A percentile compares a stretch with the other conserved stretches of the same genome.
Evolutionary conservation across 1,140 invertebrate genomes (phyloP).

Genomic region (Ips nitidus): DNA sequence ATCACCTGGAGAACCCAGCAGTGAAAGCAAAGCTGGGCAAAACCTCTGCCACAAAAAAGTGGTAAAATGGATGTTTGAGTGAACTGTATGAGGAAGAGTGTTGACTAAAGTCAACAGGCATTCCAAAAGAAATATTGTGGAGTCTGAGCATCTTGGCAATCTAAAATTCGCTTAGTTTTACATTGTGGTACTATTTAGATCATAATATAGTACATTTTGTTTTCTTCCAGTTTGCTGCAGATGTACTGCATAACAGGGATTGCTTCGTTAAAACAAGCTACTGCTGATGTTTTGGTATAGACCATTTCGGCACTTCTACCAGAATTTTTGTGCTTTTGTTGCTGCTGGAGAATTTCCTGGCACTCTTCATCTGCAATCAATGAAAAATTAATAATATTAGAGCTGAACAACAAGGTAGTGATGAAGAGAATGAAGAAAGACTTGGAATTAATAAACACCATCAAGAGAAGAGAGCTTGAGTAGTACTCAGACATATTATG

Average conservation of each 20-base stretch:
- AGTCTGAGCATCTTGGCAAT: constrained; percentile 62
- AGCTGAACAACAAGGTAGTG: no score
- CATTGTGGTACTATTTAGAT: neutral
- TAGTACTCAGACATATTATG: neutral
- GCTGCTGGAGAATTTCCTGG: constrained; percentile 69
- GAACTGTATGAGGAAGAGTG: constrained; percentile 77
- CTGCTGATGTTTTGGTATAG: constrained; percentile 63
- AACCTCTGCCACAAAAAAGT: constrained; percentile 90
- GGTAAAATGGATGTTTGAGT: constrained; percentile 79
- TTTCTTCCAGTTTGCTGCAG: constrained; percentile 80
- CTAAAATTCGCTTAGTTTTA: constrained; percentile 49
- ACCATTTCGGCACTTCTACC: constrained; percentile 58
- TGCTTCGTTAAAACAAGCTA: constrained; percentile 86
- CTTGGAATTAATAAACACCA: no score
- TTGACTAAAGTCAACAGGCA: constrained; percentile 82
- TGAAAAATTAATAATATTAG: neutral
- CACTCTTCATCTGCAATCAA: constrained; percentile 68
- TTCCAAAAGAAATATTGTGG: constrained; percentile 78
- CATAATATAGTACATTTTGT: constrained; percentile 63
- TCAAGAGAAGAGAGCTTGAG: no score
- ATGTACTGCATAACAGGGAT: constrained; percentile 88
- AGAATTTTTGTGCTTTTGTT: constrained; percentile 60
- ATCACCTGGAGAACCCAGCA: constrained; percentile 74
- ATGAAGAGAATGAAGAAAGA: no score
- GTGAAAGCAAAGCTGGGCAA: constrained; percentile 83